Base-by-base conservation (phyloP, 2,113 vertebrate species). In the Struthidea cinerea region DNA sequence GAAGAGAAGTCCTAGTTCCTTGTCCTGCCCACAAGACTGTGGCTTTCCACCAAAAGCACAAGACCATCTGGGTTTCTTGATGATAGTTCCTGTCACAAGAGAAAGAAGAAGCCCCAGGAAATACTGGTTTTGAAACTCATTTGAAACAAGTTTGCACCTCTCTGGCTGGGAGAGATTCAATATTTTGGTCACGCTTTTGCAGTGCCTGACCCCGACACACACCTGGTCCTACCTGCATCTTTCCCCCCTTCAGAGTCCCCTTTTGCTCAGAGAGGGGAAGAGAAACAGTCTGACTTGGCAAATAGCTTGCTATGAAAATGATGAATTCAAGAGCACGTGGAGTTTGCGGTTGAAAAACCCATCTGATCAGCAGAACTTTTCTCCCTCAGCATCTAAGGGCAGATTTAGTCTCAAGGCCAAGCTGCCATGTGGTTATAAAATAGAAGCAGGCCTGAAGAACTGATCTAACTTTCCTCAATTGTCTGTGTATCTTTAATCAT, bases 401-500 rank as follows among this genome's bases (percentile, higher is more conserved):
- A 94, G 68, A 96, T 96, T 91, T 87, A 75, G 78, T 84, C 86
- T 44, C 76, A 76, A 73, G 79, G 86, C 95, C 88, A 89, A 94
- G 89, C 91, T 96, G 90, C 70, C 95, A 93, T 94, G 91, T 90
- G 92, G 96, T 96, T 95, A 82, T 74, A 95, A 96, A 95, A 84
- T 75, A 96, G 86, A 93, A 95, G 76, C 93, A 97, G 91, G 86
- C 86, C 89, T 91, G 73, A 96, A 92, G 91, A 97, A 90, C 85
- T 33, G 16, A 93, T 94, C 80, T 84, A 84, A 93, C 82, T 92
- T 89, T 93, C 90, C 95, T 92, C 95, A 88, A 71, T 94, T 95
- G 84, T 88, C 92, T 89, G 84, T 64, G 89, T 90, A 92, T 94
- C 96, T 96, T 96, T 95, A 97, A 97, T 97, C 95, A 96, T 86